Percentiles rank a stretch among this genome's conserved stretches.
Conservation (phyloP, 1,140 invertebrate genomes). For the Lasaia peninsularis region DNA sequence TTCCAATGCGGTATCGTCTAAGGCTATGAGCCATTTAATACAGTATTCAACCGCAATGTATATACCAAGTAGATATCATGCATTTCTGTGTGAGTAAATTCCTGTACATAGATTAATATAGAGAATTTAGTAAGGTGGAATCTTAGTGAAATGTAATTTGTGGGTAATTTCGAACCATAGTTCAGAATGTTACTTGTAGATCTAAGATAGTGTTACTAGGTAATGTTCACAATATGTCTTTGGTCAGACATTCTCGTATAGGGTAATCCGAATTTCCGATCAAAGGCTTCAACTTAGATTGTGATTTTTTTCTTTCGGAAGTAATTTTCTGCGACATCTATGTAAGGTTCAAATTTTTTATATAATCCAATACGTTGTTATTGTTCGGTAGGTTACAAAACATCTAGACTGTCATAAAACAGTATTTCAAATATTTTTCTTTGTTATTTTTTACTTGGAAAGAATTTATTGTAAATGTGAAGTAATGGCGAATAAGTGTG, state of each 20-base stretch:
- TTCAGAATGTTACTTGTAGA: constrained; percentile 51
- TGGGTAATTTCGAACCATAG: constrained; percentile 40
- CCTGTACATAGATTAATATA: constrained; percentile 51
- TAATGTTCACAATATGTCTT: constrained; percentile 31
- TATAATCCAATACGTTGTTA: constrained; percentile 57
- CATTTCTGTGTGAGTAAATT: constrained; percentile 13
- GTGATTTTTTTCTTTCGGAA: background rate
- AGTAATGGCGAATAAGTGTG: constrained; percentile 48
- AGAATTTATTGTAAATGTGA: constrained; percentile 48
- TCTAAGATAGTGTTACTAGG: constrained; percentile 54
- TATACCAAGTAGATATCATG: constrained; percentile 29
- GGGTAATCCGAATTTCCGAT: constrained; percentile 14
- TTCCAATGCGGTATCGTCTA: constrained; percentile 20
- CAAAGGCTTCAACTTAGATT: constrained; percentile 5
- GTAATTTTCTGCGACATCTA: constrained; percentile 38
- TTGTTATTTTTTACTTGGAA: constrained; percentile 61
- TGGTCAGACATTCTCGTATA: constrained; percentile 19
- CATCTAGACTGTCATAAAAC: background rate
- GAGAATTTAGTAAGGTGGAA: constrained; percentile 49
- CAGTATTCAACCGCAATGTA: constrained; percentile 55
- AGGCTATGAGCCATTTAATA: constrained; percentile 41
- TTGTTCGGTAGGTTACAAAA: constrained; percentile 39
- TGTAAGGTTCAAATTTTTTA: constrained; percentile 56
- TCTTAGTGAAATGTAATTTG: constrained; percentile 49
- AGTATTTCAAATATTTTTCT: constrained; percentile 51